These are phyloP conservation scores for Neodon shergylaensis DNA, from an alignment of 2,113 vertebrate genomes.

Conservation along the genomic window DNA sequence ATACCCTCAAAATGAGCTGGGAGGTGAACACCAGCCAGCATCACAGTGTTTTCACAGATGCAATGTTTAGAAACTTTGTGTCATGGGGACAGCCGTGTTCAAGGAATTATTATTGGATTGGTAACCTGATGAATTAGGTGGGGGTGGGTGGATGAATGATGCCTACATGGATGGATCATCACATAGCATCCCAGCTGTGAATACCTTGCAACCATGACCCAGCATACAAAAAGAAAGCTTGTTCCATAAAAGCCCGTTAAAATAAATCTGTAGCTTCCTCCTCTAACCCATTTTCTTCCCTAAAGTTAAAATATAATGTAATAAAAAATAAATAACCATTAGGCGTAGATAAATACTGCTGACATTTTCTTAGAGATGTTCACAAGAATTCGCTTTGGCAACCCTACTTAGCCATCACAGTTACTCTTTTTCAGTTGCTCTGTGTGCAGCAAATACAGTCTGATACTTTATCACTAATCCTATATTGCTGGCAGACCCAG, in stretches of 20 bases:
- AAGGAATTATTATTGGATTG: not conserved
- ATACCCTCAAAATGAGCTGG: not conserved
- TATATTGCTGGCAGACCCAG: not conserved
- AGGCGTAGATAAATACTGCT: not conserved
- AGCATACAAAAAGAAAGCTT: slow-evolving; percentile 19
- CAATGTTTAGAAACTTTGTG: not conserved
- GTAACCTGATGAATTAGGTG: not conserved
- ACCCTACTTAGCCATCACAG: not conserved
- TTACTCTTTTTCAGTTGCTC: not conserved
- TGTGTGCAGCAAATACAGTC: not conserved
- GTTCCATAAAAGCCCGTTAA: slow-evolving; percentile 7
- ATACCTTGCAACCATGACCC: not conserved
- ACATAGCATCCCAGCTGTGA: not conserved
- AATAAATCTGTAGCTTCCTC: slow-evolving; percentile 7
- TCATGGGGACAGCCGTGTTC: not conserved
- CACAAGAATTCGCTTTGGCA: not conserved
- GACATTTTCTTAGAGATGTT: not conserved
- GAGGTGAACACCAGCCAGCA: not conserved
- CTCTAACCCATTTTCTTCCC: not conserved
- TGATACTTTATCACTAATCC: not conserved
- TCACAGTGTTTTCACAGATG: not conserved
- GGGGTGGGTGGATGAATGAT: not conserved
- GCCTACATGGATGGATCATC: not conserved
- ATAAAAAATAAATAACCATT: slow-evolving; percentile 17
- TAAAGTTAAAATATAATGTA: slow-evolving; percentile 39